A percentile compares a stretch with the other conserved stretches of the same genome.
Conservation (phyloP, 1,140 invertebrate genomes). For the Batillaria attramentaria region DNA sequence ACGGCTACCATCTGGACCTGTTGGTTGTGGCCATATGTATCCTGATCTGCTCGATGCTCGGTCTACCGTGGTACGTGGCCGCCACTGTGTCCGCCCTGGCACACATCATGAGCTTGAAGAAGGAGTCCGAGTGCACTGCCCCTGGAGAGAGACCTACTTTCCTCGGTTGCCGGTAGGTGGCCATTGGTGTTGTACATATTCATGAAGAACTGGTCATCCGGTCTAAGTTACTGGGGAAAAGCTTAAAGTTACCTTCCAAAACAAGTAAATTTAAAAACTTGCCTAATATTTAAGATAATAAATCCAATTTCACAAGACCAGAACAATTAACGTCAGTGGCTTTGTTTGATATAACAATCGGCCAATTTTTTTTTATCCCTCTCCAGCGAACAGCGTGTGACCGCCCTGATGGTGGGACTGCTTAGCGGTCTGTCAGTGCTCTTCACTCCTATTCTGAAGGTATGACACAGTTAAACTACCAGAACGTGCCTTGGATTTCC, state of each 20-base stretch:
- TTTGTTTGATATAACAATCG: no score
- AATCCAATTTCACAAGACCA: no score
- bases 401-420: conserved; percentile 94
- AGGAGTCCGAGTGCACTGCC: conserved; percentile 96
- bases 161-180: conserved; percentile 82
- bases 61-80: conserved; percentile 95
- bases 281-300: no score
- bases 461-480: no score
- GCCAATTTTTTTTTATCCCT: no score
- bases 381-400: conserved; percentile 92
- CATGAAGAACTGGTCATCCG: no score
- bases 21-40: conserved; percentile 93
- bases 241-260: no score
- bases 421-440: conserved; percentile 95
- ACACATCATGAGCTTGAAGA: conserved; percentile 96
- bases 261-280: no score
- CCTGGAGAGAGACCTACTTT: conserved; percentile 99
- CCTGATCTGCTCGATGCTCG: conserved; percentile 92
- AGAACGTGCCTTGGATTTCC: no score
- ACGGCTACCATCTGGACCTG: conserved; percentile 97
- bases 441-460: conserved; percentile 88
- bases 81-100: conserved; percentile 98
- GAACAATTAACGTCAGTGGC: no score
- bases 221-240: no score
- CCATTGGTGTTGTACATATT: no score